Evolutionary conservation across 2,888 invertebrate species (phyloP).

Genomic region (Pristionchus mayeri): DNA sequence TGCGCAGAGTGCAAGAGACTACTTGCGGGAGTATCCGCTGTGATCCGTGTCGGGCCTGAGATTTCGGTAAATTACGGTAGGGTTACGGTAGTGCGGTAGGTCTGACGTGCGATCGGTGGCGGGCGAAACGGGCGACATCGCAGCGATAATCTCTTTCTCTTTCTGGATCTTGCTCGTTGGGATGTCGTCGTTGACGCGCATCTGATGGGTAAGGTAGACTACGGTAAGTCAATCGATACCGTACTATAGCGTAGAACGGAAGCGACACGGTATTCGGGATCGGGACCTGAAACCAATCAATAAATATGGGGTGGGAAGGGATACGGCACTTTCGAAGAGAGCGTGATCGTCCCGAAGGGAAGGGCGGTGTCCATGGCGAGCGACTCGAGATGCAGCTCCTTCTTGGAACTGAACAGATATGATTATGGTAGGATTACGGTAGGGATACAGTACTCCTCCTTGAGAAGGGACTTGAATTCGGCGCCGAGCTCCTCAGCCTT

Average conservation of each 20-base stretch:
- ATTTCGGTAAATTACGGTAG: background rate
- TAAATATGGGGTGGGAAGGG: background rate
- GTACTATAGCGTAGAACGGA: constrained; percentile 41
- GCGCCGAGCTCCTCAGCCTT: constrained; percentile 8
- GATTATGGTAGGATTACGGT: background rate
- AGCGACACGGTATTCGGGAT: constrained; percentile 2
- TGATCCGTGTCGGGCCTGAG: background rate
- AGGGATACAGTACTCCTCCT: background rate
- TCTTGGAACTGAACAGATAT: background rate
- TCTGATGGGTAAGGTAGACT: too few relatives aligned
- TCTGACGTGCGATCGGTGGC: constrained; percentile 15
- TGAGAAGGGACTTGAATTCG: constrained; percentile 4
- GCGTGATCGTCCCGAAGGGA: constrained; percentile 12
- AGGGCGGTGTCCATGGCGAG: constrained; percentile 37
- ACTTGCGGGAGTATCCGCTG: background rate
- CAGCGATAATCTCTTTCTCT: background rate
- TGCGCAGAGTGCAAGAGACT: background rate
- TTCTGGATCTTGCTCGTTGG: background rate
- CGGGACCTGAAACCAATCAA: constrained; percentile 9
- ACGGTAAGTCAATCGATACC: background rate
- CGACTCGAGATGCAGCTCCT: constrained; percentile 6
- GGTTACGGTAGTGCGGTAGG: background rate
- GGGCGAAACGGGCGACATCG: background rate
- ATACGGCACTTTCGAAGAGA: constrained; percentile 15
- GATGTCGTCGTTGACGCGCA: constrained; percentile 36